A percentile compares a stretch with the other conserved stretches of the same genome.
Evolutionary conservation across 2,888 invertebrate genomes (phyloP).

Genomic region (Brenthis hecate): DNA sequence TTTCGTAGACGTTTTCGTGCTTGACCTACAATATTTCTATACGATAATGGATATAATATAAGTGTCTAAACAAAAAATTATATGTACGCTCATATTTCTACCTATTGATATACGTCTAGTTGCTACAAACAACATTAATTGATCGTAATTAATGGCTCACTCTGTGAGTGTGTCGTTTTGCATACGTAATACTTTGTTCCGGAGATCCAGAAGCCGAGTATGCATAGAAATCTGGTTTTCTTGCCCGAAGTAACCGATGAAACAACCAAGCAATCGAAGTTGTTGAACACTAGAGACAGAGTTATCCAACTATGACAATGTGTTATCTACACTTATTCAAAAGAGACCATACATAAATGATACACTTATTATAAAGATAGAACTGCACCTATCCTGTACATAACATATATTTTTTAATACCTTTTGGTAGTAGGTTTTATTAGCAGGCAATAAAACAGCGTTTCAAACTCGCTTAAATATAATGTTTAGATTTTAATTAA

Average conservation of each 20-base stretch:
- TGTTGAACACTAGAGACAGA: slow-evolving; percentile 82
- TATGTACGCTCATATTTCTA: background rate
- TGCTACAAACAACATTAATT: slow-evolving; percentile 17
- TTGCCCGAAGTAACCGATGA: slow-evolving; percentile 80
- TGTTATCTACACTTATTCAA: background rate
- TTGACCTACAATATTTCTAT: background rate
- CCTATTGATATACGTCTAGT: background rate
- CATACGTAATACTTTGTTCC: slow-evolving; percentile 44
- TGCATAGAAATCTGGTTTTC: slow-evolving; percentile 46
- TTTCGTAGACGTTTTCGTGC: background rate
- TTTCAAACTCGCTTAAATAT: no score
- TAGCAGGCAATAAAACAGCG: no score
- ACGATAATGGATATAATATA: background rate
- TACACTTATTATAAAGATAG: background rate
- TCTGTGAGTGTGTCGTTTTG: slow-evolving; percentile 45
- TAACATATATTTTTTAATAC: no score
- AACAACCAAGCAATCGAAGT: slow-evolving; percentile 83
- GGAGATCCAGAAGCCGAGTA: slow-evolving; percentile 48
- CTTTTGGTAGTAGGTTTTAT: no score
- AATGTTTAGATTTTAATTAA: no score
- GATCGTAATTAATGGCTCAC: slow-evolving; percentile 40
- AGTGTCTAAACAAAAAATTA: background rate
- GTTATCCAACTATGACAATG: background rate
- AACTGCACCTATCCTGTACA: background rate
- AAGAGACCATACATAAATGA: background rate